Evolutionary conservation across 2,888 invertebrate genomes (phyloP).

Genomic region (Mayetiola destructor): DNA sequence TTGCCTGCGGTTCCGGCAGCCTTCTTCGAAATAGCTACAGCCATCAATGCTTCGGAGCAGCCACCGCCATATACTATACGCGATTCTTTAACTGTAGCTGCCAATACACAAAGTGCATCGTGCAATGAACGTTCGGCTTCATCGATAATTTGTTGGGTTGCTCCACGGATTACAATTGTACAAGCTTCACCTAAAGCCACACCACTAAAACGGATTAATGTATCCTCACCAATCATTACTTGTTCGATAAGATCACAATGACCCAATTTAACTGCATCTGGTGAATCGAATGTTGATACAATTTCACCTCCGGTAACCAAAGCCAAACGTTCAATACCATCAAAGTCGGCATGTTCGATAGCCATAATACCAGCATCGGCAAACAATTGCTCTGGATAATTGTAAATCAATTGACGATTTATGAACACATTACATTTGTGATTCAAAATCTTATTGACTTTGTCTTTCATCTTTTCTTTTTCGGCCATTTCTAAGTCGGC

Average conservation of each 20-base stretch:
- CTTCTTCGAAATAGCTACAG: slow-evolving; percentile 70
- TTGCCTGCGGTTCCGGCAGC: slow-evolving; percentile 88
- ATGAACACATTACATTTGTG: slow-evolving; percentile 97
- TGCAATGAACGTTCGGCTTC: slow-evolving; percentile 97
- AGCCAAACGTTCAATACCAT: slow-evolving; percentile 94
- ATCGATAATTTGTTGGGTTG: slow-evolving; percentile 95
- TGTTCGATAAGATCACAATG: slow-evolving; percentile 92
- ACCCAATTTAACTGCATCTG: slow-evolving; percentile 81
- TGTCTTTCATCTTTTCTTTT: slow-evolving; percentile 99
- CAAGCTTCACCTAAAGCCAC: slow-evolving; percentile 94
- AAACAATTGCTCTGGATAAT: slow-evolving; percentile 98
- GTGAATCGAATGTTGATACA: slow-evolving; percentile 93
- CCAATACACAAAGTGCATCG: slow-evolving; percentile 92
- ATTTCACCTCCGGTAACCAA: slow-evolving; percentile 97
- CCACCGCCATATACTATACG: slow-evolving; percentile 86
- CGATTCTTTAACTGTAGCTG: slow-evolving; percentile 88
- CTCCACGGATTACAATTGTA: slow-evolving; percentile 90
- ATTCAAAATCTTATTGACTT: slow-evolving; percentile 87
- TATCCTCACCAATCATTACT: slow-evolving; percentile 95
- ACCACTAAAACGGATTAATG: slow-evolving; percentile 84
- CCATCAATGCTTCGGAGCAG: slow-evolving; percentile 94
- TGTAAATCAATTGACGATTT: slow-evolving; percentile 95
- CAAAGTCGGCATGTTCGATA: slow-evolving; percentile 99
- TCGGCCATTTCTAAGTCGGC: slow-evolving; percentile 96
- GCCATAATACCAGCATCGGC: slow-evolving; percentile 98